Base-by-base conservation (phyloP, 2,113 vertebrate genomes). In the Pholis gunnellus region DNA sequence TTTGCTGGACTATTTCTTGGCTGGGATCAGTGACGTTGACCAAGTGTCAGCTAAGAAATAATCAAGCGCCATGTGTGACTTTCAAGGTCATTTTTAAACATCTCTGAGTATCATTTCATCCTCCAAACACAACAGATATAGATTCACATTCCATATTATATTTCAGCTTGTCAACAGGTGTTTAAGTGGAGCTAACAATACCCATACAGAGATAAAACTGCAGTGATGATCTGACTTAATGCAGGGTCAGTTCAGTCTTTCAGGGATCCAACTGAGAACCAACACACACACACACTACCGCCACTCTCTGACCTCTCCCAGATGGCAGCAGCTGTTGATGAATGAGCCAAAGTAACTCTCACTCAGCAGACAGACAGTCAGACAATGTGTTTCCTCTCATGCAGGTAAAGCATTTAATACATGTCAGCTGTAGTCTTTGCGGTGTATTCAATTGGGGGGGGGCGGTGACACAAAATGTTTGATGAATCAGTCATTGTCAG, bases 301-400 rank as follows among this genome's bases (percentile, higher is more conserved):
- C 15, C n/a, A 34, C 38, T 2, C 18, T 25, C 40, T 54, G 70
- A 83, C 63, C 63, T 84, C 73, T 83, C 71, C 67, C 67, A 82
- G 38, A 31, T 29, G 79, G 31, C 81, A 89, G 75, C 89, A 89
- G 87, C 85, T 90, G 89, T 87, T 69, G 50, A 71, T 75, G 75
- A 57, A 85, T 74, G 78, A 87, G 68, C 67, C 86, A 78, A 88
- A 85, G 60, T 84, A 75, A 83, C 64, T 75, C 40, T 83, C 74
- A 63, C 66, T 83, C 64, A n/a, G n/a, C 69, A 82, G 69, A 73
- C 56, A 69, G 56, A 40, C 79, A 75, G 46, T 59, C 59, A 70
- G 74, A 44, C 8, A n/a, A 25, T 6, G 15, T 25, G 42, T 72
- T 68, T 72, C 42, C 59, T 74, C 14, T 50, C 27, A 17, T 15